A percentile compares a stretch with the other conserved stretches of the same genome.
These are phyloP conservation scores for Lithophane leautieri DNA, from an alignment of 2,888 invertebrate genomes.

Conservation along the genomic window DNA sequence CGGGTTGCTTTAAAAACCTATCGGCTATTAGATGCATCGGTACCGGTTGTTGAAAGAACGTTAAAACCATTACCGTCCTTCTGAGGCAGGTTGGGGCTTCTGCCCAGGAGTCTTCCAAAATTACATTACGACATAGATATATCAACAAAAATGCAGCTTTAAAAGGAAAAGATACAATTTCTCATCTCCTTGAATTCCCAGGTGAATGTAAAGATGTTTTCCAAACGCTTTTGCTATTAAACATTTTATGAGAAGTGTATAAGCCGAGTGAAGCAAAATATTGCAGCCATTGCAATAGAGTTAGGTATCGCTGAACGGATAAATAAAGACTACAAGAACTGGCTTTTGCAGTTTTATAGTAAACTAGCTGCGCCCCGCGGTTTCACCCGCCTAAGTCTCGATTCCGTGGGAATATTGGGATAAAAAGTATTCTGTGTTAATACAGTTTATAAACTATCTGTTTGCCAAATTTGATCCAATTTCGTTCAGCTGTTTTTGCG, in stretches of 20 bases:
- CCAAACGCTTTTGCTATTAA: constrained; percentile 23
- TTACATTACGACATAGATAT: background rate
- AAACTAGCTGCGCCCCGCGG: too few relatives aligned
- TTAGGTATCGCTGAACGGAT: background rate
- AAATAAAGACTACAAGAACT: background rate
- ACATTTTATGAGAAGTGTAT: constrained; percentile 29
- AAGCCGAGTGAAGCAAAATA: background rate
- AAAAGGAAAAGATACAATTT: background rate
- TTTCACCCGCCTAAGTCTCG: too few relatives aligned
- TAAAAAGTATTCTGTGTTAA: too few relatives aligned
- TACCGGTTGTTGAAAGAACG: background rate
- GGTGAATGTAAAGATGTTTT: background rate
- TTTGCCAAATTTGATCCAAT: too few relatives aligned
- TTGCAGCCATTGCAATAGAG: constrained; percentile 3
- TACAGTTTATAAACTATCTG: too few relatives aligned
- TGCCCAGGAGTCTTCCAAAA: background rate
- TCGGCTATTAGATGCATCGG: background rate
- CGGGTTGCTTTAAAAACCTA: background rate
- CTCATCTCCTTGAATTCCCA: constrained; percentile 13
- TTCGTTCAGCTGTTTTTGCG: too few relatives aligned
- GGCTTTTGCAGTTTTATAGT: constrained; percentile 4
- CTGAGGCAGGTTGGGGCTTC: too few relatives aligned
- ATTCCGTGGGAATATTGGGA: too few relatives aligned
- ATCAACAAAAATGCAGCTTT: constrained; percentile 19
- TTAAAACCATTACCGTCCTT: background rate